Evolutionary conservation across 2,888 invertebrate genomes (phyloP).

Genomic region (Agrotis exclamationis): DNA sequence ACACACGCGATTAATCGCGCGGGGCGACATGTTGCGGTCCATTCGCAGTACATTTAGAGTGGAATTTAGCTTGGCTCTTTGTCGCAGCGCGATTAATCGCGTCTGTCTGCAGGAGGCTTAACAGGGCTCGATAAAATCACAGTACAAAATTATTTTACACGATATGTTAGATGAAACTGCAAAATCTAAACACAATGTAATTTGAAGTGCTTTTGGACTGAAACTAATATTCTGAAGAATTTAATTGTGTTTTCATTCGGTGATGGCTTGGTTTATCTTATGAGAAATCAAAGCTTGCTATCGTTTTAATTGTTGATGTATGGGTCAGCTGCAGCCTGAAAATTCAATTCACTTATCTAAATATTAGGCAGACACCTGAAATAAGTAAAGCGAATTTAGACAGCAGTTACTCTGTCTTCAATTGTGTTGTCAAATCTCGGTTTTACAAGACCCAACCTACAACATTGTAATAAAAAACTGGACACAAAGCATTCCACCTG

Average conservation of each 20-base stretch:
- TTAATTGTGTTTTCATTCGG: too few species aligned
- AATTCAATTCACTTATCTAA: too few species aligned
- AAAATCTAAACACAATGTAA: neutral
- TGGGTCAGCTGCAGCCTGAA: neutral
- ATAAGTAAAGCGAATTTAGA: neutral
- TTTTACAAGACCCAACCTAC: neutral
- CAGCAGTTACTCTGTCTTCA: neutral
- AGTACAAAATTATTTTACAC: neutral
- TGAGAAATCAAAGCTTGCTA: too few species aligned
- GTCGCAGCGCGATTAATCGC: too few species aligned
- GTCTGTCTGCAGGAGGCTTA: too few species aligned
- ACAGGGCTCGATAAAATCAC: neutral
- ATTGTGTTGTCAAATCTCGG: neutral
- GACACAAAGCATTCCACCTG: constrained; percentile 41
- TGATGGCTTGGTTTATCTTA: too few species aligned
- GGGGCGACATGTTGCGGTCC: too few species aligned
- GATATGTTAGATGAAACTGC: neutral
- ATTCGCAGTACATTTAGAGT: too few species aligned
- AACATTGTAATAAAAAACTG: constrained; percentile 32
- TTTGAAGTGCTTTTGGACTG: neutral
- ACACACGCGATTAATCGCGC: too few species aligned
- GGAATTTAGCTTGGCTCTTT: too few species aligned
- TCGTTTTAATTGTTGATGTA: too few species aligned
- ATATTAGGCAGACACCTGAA: too few species aligned
- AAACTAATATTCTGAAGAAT: neutral